phyloP scores from a whole-genome alignment of 1,140 invertebrate species.

The Cephus cinctus region DNA sequence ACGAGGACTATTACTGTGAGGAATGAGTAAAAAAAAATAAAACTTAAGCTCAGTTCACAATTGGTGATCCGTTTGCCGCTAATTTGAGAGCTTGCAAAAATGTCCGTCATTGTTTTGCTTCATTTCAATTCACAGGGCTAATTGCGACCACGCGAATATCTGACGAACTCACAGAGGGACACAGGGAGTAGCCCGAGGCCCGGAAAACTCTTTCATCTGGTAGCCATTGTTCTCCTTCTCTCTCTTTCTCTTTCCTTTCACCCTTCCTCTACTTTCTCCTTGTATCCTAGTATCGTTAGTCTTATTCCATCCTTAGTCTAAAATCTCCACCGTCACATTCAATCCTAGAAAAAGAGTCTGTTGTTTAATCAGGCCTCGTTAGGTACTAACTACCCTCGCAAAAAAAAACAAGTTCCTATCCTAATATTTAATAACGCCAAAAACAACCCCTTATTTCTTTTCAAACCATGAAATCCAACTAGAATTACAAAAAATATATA shows the following conservation, averaged over 20 bases:
- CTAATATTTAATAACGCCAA: too few relatives aligned
- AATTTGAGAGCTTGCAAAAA: conserved; percentile 11
- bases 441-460: too few relatives aligned
- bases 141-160: conserved; percentile 15
- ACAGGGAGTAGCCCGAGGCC: conserved; percentile 14
- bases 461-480: too few relatives aligned
- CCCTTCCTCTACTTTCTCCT: not conserved
- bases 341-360: conserved; percentile 6
- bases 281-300: not conserved
- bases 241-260: not conserved
- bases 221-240: conserved; percentile 16
- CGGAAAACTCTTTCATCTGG: conserved; percentile 26
- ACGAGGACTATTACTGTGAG: too few relatives aligned
- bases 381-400: conserved; percentile 6
- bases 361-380: conserved; percentile 32
- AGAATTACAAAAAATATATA: too few relatives aligned
- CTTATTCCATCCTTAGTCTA: not conserved
- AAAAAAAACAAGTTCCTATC: too few relatives aligned
- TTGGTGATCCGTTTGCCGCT: too few relatives aligned
- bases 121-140: conserved; percentile 24
- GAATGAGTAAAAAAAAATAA: too few relatives aligned
- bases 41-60: too few relatives aligned
- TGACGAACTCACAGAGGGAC: conserved; percentile 13
- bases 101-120: conserved; percentile 22
- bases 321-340: conserved; percentile 8